phyloP scores from a whole-genome alignment of 2,888 invertebrate species.

The Hymenopus coronatus region DNA sequence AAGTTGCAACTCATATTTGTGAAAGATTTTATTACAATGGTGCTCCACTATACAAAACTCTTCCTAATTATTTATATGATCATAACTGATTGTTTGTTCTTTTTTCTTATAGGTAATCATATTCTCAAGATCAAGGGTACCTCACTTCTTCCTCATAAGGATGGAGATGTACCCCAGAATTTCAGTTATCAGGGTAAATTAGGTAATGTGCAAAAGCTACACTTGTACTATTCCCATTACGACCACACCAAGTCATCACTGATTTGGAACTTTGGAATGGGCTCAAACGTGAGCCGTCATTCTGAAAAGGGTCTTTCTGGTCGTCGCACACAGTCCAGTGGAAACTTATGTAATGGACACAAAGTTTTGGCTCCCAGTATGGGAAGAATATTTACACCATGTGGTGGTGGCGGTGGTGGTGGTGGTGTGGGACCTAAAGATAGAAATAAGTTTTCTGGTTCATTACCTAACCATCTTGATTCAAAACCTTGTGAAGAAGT shows the following conservation, averaged over 20 bases:
- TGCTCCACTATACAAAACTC: too few relatives aligned
- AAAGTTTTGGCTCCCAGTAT: slow-evolving; percentile 36
- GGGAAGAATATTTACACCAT: slow-evolving; percentile 54
- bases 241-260: background rate
- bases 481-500: slow-evolving; percentile 45
- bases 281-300: slow-evolving; percentile 75
- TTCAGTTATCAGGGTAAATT: background rate
- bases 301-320: slow-evolving; percentile 70
- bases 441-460: slow-evolving; percentile 54
- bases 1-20: too few relatives aligned
- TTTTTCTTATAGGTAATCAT: background rate
- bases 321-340: slow-evolving; percentile 69
- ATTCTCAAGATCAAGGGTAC: background rate
- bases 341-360: slow-evolving; percentile 68
- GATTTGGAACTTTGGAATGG: slow-evolving; percentile 51
- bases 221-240: background rate
- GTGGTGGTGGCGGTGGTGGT: slow-evolving; percentile 45
- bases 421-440: slow-evolving; percentile 13
- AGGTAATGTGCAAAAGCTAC: background rate
- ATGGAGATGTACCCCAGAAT: background rate
- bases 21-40: too few relatives aligned
- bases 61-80: too few relatives aligned
- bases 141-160: background rate
- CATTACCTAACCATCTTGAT: slow-evolving; percentile 69
- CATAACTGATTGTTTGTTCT: background rate